Conservation (phyloP, 1,140 invertebrate species). For the Drosophila ficusphila region DNA sequence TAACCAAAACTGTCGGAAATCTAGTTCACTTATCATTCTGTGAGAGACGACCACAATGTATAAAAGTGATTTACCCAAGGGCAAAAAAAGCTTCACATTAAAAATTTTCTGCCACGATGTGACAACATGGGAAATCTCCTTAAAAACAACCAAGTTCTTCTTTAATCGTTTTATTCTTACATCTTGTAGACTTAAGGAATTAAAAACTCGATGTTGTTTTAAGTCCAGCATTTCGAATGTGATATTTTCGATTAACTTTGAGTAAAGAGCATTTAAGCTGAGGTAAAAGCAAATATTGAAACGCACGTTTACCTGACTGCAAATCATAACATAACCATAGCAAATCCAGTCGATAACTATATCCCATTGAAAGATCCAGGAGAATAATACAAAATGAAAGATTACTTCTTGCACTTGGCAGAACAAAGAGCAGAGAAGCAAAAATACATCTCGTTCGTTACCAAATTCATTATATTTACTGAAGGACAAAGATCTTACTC, state of each 20-base stretch:
- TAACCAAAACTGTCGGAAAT: not conserved
- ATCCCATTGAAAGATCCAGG: not conserved
- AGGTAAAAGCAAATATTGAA: too few species aligned
- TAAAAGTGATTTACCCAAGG: not conserved
- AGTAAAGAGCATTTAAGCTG: too few species aligned
- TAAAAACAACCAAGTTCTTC: constrained; percentile 34
- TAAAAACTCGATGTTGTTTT: too few species aligned
- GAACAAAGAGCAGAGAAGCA: constrained; percentile 1
- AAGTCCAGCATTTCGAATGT: too few species aligned
- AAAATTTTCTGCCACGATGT: constrained; percentile 4
- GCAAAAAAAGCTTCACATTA: not conserved
- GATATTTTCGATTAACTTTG: too few species aligned
- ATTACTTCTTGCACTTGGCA: not conserved
- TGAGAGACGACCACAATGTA: not conserved
- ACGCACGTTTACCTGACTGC: too few species aligned
- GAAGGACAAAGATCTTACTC: not conserved
- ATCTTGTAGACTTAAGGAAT: too few species aligned
- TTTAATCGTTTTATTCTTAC: not conserved
- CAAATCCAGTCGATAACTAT: too few species aligned
- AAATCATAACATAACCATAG: too few species aligned
- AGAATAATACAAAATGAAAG: not conserved
- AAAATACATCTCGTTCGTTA: constrained; percentile 7
- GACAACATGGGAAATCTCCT: constrained; percentile 18
- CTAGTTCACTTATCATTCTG: not conserved
- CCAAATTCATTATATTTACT: constrained; percentile 1